Evolutionary conservation across 2,888 invertebrate genomes (phyloP), one percentile per base, ranked within the genome.

Genomic region (Emmelina monodactyla): DNA sequence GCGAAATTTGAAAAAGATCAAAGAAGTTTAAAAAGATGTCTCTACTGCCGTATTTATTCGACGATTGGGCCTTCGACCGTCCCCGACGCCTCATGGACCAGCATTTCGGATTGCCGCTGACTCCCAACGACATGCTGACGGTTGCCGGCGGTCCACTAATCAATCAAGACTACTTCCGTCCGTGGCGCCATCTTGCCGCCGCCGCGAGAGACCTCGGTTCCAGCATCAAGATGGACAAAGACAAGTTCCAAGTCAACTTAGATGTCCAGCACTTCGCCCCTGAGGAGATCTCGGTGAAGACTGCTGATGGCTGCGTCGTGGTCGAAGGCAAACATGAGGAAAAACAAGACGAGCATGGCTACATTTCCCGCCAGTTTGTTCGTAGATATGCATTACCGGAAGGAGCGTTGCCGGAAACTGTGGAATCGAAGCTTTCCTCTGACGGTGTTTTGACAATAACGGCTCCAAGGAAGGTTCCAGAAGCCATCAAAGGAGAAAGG

Each of bases 281-380:
- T 0, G 85, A 87, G 28, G 92, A 92, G 62, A 83, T 92, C 16
- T 82, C 83, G 1, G 91, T 92, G 0, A 91, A 90, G 59, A 88
- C 86, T 0, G 78, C 85, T 0, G 87, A 88, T 37, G 84, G 86
- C 31, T 80, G 63, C 31, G 83, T 92, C 6, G 78, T 90, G 0
- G 80, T 90, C 10, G 89, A 92, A 60, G 91, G 88, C 0, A 89
- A 87, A 54, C 92, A 92, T 51, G 88, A 89, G 48, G 91, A 92
- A 47, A 87, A 87, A 47, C 83, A 85, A 43, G 90, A 91, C 46
- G 85, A 88, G 22, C 87, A 89, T 49, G 91, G 91, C 0, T 87
- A 81, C 43, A 83, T 91, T 33, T 87, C 88, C 0, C 82, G 90
- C 31, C 88, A 91, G 47, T 89, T 92, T 47, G 76, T 85, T 1